Base-by-base conservation (phyloP, 2,797 vertebrate species). In the Mallotus villosus region DNA sequence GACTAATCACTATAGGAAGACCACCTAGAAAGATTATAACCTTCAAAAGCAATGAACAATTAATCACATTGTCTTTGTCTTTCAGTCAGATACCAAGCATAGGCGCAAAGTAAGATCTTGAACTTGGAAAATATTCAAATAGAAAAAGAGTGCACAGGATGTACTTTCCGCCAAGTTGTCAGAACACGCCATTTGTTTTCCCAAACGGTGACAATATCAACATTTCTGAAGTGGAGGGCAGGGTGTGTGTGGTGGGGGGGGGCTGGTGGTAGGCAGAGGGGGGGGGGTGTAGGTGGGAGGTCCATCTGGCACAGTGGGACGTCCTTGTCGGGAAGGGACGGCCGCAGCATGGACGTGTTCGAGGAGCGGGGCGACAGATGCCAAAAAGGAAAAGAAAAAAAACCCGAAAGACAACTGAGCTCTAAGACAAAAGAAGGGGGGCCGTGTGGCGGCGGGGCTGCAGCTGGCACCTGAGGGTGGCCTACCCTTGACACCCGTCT, bases 291-390 rank as follows among this genome's bases (percentile, higher is more conserved):
- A 57, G 71, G 84, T 82, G 78, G 86, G 86, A 82, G 87, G 87
- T 87, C 91, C 91, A 93, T 92, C 91, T 93, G 92, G 91, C 86
- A 29, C 82, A 55, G 81, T 81, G 79, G 89, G 87, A 82, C 80
- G 87, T 87, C 89, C 86, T 92, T 91, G 86, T 89, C 90, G 88
- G 82, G 85, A 79, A 80, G 78, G 73, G 46, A 46, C 62, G 78
- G 78, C 82, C 76, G 73, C 87, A 85, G 87, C 84, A 84, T 85
- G 80, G 88, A 90, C 86, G 65, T 68, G 69, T 79, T 77, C 84
- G 81, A 71, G 77, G 78, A 89, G 86, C 79, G 73, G 73, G 86
- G 74, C 77, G 87, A 91, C 90, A 92, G 86, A 92, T 91, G 91
- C 82, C 86, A 84, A 76, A 65, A 61, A 51, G 66, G 34, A 32